Evolutionary conservation across 2,888 invertebrate species (phyloP).

Genomic region (Lepidochrysops patricia): DNA sequence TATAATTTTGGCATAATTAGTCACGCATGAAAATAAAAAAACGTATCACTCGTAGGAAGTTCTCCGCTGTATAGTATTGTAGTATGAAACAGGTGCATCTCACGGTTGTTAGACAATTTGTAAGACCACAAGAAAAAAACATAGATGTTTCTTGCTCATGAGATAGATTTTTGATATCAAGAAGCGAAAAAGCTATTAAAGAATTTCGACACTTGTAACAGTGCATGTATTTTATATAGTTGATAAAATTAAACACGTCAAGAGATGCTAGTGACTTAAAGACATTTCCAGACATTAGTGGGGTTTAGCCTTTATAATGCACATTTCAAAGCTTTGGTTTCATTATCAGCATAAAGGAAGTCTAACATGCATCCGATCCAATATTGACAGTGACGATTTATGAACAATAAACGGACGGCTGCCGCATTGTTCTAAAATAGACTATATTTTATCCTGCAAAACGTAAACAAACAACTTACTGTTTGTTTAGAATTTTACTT

Average conservation of each 20-base stretch:
- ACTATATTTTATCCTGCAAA: conserved; percentile 25
- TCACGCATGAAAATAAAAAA: conserved; percentile 50
- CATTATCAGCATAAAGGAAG: conserved; percentile 18
- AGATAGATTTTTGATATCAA: background rate
- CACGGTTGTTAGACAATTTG: background rate
- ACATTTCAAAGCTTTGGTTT: background rate
- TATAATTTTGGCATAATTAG: conserved; percentile 73
- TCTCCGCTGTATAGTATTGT: background rate
- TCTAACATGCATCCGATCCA: conserved; percentile 19
- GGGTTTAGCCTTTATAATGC: too few relatives aligned
- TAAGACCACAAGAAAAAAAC: background rate
- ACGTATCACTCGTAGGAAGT: conserved; percentile 9
- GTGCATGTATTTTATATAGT: too few relatives aligned
- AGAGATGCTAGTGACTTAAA: too few relatives aligned
- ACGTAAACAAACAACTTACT: conserved; percentile 13
- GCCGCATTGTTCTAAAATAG: conserved; percentile 44
- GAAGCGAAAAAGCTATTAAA: too few relatives aligned
- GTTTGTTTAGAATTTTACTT: conserved; percentile 13
- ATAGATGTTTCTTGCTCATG: too few relatives aligned
- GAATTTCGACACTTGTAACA: too few relatives aligned
- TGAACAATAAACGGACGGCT: conserved; percentile 46
- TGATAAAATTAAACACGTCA: too few relatives aligned
- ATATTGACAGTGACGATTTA: conserved; percentile 63
- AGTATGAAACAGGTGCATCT: conserved; percentile 10
- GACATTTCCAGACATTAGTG: too few relatives aligned